These are phyloP conservation scores for Chaenodraco wilsoni DNA, from an alignment of 2,797 vertebrate genomes.

Conservation along the genomic window DNA sequence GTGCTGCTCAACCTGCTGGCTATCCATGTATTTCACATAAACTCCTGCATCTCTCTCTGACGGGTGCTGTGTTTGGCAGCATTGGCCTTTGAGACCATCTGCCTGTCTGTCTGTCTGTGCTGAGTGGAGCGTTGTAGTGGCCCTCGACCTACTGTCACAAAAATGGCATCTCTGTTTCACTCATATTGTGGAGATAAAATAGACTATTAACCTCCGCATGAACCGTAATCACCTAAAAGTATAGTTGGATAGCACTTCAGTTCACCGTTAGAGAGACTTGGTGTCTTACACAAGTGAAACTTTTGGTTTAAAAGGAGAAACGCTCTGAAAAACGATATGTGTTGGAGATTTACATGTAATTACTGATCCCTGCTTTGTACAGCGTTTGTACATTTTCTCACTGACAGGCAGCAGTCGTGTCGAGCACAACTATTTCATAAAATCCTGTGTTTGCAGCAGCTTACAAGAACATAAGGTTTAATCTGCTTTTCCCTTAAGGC, in stretches of 20 bases:
- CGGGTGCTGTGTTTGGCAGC: constrained; percentile 49
- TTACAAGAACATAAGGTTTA: not conserved
- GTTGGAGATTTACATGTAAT: not conserved
- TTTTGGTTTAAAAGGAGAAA: not conserved
- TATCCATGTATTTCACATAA: constrained; percentile 30
- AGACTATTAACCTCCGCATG: constrained; percentile 12
- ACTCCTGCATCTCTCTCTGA: constrained; percentile 21
- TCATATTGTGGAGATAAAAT: constrained; percentile 7
- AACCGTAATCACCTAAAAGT: not conserved
- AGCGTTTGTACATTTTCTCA: not conserved
- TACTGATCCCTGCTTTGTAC: not conserved
- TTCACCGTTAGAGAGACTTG: not conserved
- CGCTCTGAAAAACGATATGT: not conserved
- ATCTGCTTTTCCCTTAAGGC: not conserved
- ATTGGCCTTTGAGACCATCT: constrained; percentile 58
- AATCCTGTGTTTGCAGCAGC: not conserved
- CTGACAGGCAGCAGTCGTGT: not conserved
- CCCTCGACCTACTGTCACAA: constrained; percentile 66
- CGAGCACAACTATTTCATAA: not conserved
- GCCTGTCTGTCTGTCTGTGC: constrained; percentile 51
- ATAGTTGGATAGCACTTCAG: constrained; percentile 1
- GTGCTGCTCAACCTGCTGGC: constrained; percentile 63
- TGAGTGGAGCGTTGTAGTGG: constrained; percentile 55
- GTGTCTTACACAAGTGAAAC: not conserved
- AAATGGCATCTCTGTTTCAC: constrained; percentile 46